phyloP scores from a whole-genome alignment of 2,888 invertebrate genomes.

The Pyrocoelia pectoralis region DNA sequence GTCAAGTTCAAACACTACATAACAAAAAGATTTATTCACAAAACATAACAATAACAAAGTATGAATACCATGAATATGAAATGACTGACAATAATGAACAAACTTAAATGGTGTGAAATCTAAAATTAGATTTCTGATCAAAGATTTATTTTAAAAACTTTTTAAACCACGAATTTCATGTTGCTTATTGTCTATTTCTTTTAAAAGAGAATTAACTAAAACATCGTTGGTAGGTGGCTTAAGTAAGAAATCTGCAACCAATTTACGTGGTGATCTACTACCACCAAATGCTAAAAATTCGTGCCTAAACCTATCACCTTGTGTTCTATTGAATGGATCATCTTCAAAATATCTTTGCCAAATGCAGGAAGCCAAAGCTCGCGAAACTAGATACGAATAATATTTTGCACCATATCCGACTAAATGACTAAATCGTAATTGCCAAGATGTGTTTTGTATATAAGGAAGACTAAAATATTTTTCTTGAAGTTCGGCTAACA shows the following conservation, averaged over 20 bases:
- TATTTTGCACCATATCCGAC: conserved; percentile 99
- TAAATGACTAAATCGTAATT: conserved; percentile 93
- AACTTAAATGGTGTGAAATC: too few relatives aligned
- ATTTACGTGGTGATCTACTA: conserved; percentile 78
- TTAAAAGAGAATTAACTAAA: conserved; percentile 81
- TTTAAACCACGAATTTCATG: conserved; percentile 16
- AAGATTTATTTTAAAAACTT: background rate
- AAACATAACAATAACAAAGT: too few relatives aligned
- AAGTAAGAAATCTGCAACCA: conserved; percentile 82
- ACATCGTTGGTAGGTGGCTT: conserved; percentile 78
- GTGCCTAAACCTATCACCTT: conserved; percentile 79
- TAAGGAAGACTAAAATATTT: conserved; percentile 88
- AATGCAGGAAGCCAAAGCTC: conserved; percentile 90
- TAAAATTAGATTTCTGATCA: too few relatives aligned
- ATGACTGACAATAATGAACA: too few relatives aligned
- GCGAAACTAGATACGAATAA: conserved; percentile 95
- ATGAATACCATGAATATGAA: too few relatives aligned
- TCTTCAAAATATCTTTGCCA: conserved; percentile 88
- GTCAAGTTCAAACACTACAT: too few relatives aligned
- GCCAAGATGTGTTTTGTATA: conserved; percentile 94
- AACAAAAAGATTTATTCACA: too few relatives aligned
- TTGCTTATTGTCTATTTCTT: conserved; percentile 69
- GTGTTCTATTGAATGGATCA: conserved; percentile 78
- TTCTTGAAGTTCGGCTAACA: conserved; percentile 78
- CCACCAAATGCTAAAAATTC: conserved; percentile 89